Evolutionary conservation across 2,797 vertebrate species (phyloP).

Genomic region (Hyperoplus immaculatus): DNA sequence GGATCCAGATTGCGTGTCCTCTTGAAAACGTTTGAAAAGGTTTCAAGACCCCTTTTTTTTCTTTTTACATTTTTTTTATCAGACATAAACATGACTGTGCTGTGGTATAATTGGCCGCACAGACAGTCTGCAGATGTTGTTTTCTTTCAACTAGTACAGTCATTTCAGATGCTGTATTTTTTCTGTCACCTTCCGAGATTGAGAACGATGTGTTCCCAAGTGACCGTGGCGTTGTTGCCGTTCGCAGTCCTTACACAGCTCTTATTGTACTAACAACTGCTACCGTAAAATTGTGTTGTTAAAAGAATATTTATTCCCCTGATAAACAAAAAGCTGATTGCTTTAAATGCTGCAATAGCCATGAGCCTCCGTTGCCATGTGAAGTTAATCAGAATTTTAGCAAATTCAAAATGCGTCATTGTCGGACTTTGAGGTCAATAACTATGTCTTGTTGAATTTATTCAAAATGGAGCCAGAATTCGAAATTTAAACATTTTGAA

Average conservation of each 20-base stretch:
- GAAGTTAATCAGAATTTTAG: background rate
- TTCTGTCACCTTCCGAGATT: conserved; percentile 68
- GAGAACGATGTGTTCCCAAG: conserved; percentile 32
- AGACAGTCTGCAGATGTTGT: conserved; percentile 79
- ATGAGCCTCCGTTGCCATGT: conserved; percentile 31
- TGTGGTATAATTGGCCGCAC: conserved; percentile 73
- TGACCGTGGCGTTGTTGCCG: conserved; percentile 6
- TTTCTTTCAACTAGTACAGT: conserved; percentile 70
- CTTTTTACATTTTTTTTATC: conserved; percentile 54
- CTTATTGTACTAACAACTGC: conserved; percentile 24
- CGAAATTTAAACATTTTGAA: background rate
- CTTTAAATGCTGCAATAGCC: conserved; percentile 10
- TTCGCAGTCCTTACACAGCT: conserved; percentile 11
- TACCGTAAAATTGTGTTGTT: conserved; percentile 1
- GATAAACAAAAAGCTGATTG: conserved; percentile 1
- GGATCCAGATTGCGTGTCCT: conserved; percentile 78
- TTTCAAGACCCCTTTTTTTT: conserved; percentile 64
- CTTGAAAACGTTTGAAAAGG: conserved; percentile 71
- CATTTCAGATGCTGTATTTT: conserved; percentile 70
- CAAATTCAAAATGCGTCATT: background rate
- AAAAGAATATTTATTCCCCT: background rate
- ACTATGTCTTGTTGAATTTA: background rate
- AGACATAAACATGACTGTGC: conserved; percentile 70
- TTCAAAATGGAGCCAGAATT: background rate
- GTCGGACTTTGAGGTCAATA: background rate